Evolutionary conservation across 92 coral and sea anemone species (phyloP).

Genomic region (Bergia sp.): DNA sequence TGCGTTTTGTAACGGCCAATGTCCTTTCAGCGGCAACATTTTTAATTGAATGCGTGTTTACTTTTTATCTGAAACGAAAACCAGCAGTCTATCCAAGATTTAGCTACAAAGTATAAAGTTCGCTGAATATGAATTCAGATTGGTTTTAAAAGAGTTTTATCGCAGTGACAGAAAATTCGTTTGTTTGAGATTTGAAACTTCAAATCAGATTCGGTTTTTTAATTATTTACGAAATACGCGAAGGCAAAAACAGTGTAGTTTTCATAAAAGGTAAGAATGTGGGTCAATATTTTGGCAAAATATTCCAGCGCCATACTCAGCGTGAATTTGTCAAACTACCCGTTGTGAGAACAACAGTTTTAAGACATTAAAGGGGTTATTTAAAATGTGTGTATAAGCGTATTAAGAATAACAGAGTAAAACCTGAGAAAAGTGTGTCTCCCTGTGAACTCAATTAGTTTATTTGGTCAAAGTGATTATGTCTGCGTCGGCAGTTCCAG

Average conservation of each 20-base stretch:
- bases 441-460: background rate
- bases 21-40: constrained; percentile 28
- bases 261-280: background rate
- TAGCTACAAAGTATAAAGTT: constrained; percentile 20
- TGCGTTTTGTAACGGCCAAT: constrained; percentile 2
- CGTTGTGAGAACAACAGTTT: background rate
- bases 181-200: background rate
- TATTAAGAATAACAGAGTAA: background rate
- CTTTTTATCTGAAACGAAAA: constrained; percentile 11
- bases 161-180: background rate
- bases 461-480: background rate
- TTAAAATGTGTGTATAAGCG: background rate
- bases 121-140: background rate
- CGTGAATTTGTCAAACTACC: background rate
- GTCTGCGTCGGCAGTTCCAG: background rate
- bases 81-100: constrained; percentile 14
- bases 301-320: background rate
- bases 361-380: background rate
- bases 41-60: constrained; percentile 39
- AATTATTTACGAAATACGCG: constrained; percentile 6
- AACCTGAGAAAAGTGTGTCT: background rate
- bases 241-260: background rate
- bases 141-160: background rate
- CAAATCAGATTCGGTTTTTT: background rate
- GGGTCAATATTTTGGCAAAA: background rate